Conservation (phyloP, 2,888 invertebrate species). For the Dermolepida albohirtum region DNA sequence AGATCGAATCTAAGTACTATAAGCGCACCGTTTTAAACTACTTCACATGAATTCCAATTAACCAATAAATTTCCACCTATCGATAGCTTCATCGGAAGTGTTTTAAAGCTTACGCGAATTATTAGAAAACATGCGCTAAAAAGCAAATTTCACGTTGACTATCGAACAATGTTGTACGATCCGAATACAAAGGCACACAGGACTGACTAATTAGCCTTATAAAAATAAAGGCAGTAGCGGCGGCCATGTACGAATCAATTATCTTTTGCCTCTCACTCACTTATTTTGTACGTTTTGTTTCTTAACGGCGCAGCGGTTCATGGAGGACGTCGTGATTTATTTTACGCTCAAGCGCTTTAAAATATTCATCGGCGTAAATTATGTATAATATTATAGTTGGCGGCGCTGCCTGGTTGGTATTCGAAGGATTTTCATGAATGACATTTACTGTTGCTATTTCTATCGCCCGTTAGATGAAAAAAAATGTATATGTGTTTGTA, state of each 20-base stretch:
- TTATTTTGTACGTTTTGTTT: slow-evolving; percentile 1
- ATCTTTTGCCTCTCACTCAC: slow-evolving; percentile 14
- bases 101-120: background rate
- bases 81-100: background rate
- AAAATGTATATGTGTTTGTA: slow-evolving; percentile 1
- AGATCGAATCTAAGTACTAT: too few species aligned
- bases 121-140: background rate
- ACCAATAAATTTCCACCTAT: slow-evolving; percentile 8
- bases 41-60: background rate
- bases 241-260: slow-evolving; percentile 20
- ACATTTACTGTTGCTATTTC: slow-evolving; percentile 37
- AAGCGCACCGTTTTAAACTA: too few species aligned
- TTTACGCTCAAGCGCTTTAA: slow-evolving; percentile 19
- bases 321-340: slow-evolving; percentile 15
- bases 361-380: slow-evolving; percentile 33
- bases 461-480: slow-evolving; percentile 6
- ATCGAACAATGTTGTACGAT: too few species aligned
- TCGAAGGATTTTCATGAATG: slow-evolving; percentile 37
- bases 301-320: background rate
- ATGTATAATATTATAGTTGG: slow-evolving; percentile 24
- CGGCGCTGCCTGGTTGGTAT: slow-evolving; percentile 3
- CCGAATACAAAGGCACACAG: background rate
- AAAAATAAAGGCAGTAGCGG: slow-evolving; percentile 10
- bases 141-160: too few species aligned
- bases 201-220: slow-evolving; percentile 19